Conservation (phyloP, 92 coral and sea anemone species). For the Anthopleura xanthogrammica region DNA sequence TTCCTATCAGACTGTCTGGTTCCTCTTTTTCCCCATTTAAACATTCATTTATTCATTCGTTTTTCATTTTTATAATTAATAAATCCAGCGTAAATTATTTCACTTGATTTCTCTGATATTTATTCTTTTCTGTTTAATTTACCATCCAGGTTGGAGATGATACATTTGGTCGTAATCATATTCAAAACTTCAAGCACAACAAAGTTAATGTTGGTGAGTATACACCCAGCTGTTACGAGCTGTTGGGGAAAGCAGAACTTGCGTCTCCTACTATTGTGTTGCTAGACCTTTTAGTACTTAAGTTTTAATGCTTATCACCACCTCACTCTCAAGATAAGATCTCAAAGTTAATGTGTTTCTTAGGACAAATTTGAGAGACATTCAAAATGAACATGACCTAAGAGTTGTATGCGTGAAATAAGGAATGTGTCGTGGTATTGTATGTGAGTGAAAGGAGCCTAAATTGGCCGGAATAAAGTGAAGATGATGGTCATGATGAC, state of each 20-base stretch:
- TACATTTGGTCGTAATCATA: conserved; percentile 81
- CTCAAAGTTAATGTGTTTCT: neutral
- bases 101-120: no score
- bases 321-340: neutral
- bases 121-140: neutral
- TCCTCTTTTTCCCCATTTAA: neutral
- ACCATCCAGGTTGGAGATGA: conserved; percentile 85
- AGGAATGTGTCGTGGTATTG: no score
- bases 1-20: neutral
- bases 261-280: neutral
- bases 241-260: neutral
- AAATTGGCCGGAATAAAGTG: no score
- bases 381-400: neutral
- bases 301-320: neutral
- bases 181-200: conserved; percentile 86
- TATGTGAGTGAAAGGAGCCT: no score
- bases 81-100: no score
- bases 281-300: neutral
- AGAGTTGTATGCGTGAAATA: no score
- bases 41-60: neutral
- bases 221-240: neutral
- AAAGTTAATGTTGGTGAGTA: conserved; percentile 76
- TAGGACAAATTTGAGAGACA: neutral
- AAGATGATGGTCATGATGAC: no score
- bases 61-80: neutral